Evolutionary conservation across 2,888 invertebrate genomes (phyloP), one percentile per base, ranked within the genome.

Genomic region (Scaptomyza reducta): DNA sequence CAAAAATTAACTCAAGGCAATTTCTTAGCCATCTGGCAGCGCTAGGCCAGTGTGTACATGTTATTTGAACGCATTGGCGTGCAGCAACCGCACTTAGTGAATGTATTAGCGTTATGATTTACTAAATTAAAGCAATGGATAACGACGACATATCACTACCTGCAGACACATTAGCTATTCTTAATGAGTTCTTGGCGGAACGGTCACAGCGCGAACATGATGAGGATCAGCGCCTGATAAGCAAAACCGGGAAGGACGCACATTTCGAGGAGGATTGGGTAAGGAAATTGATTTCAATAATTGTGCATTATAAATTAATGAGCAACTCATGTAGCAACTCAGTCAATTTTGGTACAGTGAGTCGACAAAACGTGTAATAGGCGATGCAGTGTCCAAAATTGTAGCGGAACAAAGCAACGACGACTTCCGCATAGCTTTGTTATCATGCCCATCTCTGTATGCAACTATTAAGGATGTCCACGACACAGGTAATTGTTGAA

Each of bases 291-390:
- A 4, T 1, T 3, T 22, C 1, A 0, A 7, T 9, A 7, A 1
- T 16, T 35, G n/a, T 4, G 6, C 9, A n/a, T 9, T 25, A n/a
- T 7, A 16, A 14, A 10, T 3, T 31, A 7, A 40, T 41, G 0
- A 2, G 10, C n/a, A 0, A n/a, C 25, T 25, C 1, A 38, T 46
- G 9, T 91, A 97, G 98, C 97, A 99, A 97, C 92, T 99, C 41
- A 98, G 98, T 89, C 99, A 99, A 92, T 99, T 99, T 93, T 99
- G 99, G 99, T 99, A 99, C 89, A 95, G 96, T 87, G 95, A 96
- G 41, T 91, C 93, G 3, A 99, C 99, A 0, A 95, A 96, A 42
- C 92, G 94, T 29, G 91, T 91, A 1, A 91, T 99, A n/a, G 95
- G 95, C 0, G 93, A 93, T 78, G 95, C 96, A 62, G 94, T 95